A percentile compares a stretch with the other conserved stretches of the same genome.
phyloP scores from a whole-genome alignment of 2,888 invertebrate species.

The Balanococcus diminutus region DNA sequence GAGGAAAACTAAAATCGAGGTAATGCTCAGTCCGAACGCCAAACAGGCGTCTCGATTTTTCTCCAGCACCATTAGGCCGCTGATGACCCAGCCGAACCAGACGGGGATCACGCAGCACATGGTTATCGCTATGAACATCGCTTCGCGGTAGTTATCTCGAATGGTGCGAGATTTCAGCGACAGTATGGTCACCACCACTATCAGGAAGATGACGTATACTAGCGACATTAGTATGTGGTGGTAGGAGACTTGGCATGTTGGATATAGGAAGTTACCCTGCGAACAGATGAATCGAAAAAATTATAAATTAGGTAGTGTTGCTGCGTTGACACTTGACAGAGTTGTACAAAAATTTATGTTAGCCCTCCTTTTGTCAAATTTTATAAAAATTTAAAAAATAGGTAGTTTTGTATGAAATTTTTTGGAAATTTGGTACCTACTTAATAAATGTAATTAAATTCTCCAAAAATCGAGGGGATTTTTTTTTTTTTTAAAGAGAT shows the following conservation, averaged over 20 bases:
- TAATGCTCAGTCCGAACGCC: constrained; percentile 85
- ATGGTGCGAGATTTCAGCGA: constrained; percentile 86
- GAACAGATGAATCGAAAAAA: neutral
- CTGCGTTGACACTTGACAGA: too few species aligned
- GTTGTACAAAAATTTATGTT: too few species aligned
- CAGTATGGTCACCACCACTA: constrained; percentile 81
- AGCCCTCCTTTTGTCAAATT: too few species aligned
- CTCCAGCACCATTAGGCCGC: constrained; percentile 79
- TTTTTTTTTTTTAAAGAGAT: too few species aligned
- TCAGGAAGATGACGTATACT: constrained; percentile 81
- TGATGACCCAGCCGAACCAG: constrained; percentile 83
- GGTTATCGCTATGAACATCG: constrained; percentile 88
- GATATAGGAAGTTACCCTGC: constrained; percentile 44
- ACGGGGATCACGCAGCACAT: constrained; percentile 85
- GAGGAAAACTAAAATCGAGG: constrained; percentile 83
- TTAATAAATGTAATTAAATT: too few species aligned
- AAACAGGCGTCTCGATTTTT: constrained; percentile 85
- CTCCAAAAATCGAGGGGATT: too few species aligned
- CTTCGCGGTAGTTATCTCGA: constrained; percentile 91
- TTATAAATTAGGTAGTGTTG: neutral
- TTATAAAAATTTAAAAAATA: too few species aligned
- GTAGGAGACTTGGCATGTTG: constrained; percentile 70
- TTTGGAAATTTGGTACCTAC: too few species aligned
- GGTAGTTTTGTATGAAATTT: too few species aligned
- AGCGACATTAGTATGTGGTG: constrained; percentile 77